Evolutionary conservation across 2,797 vertebrate species (phyloP), one percentile per base, ranked within the genome.

Genomic region (Lacerta viridis): DNA sequence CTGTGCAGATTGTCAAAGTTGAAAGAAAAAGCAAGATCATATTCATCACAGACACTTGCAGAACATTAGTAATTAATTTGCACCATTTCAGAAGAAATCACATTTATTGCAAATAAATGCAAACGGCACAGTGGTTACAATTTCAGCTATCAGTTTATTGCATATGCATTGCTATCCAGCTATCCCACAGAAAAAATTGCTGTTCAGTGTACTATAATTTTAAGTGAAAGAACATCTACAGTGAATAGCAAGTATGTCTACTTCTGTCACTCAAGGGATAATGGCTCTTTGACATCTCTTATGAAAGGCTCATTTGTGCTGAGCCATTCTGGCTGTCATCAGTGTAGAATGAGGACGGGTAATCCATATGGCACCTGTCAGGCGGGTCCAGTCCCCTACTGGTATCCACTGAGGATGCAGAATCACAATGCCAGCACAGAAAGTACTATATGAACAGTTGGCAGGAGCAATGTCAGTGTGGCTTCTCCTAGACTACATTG

Each of bases 1-100:
- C 92, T 95, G 94, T 94, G 79, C 72, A 29, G 80, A 84, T 18
- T 50, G 91, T 3, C 39, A 74, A 55, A 91, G 91, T 39, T 59
- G n/a, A 88, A 90, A 90, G 88, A 79, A 80, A 90, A 88, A 92
- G 61, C 23, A 46, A 29, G 85, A 89, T 59, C 25, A 83, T 85
- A 68, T 11, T 84, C n/a, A 4, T 55, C 55, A 25, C 11, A 84
- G 74, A 64, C n/a, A 90, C 13, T 43, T 93, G 39, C 15, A 82
- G 43, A 80, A 59, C 74, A 80, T 86, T 27, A 86, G 1, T 69
- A 85, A 72, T 83, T 93, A 74, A 89, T 85, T 87, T 92, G 69
- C 27, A 87, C 10, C 20, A 84, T 90, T 36, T 87, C 13, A 41
- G 69, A 86, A 76, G 74, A 88, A 92, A 84, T 87, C 0, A 78